Conservation (phyloP, 2,113 vertebrate genomes). For the Siphamia tubifer region DNA sequence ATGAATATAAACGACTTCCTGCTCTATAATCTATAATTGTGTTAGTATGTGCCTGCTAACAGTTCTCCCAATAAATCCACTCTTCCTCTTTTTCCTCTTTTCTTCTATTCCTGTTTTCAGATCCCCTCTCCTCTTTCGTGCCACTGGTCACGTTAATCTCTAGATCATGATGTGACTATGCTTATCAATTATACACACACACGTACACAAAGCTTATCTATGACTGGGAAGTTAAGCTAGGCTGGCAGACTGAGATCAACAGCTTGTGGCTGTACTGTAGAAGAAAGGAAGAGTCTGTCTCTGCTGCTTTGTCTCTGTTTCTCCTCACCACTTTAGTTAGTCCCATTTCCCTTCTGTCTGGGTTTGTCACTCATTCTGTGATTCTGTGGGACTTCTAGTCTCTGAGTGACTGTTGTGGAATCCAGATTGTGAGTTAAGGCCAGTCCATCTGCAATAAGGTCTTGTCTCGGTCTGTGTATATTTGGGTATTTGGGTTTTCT, state of each 20-base stretch:
- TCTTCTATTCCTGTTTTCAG: background rate
- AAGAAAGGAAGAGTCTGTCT: constrained; percentile 57
- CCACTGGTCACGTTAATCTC: constrained; percentile 43
- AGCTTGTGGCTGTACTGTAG: constrained; percentile 72
- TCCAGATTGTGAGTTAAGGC: constrained; percentile 23
- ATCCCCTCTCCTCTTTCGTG: constrained; percentile 1
- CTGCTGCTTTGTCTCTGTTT: constrained; percentile 54
- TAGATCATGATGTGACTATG: constrained; percentile 56
- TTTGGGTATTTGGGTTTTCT: background rate
- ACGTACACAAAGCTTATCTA: constrained; percentile 38
- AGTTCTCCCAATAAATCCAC: background rate
- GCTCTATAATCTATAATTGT: background rate
- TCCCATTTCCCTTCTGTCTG: constrained; percentile 41
- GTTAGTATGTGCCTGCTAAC: background rate
- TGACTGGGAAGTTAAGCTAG: constrained; percentile 53
- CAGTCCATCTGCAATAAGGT: background rate
- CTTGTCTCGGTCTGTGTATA: background rate
- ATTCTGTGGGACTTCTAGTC: constrained; percentile 26
- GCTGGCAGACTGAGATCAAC: constrained; percentile 67
- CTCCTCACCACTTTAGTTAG: constrained; percentile 50
- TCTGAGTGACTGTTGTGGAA: constrained; percentile 28
- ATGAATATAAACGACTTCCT: constrained; percentile 37
- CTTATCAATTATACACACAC: constrained; percentile 50
- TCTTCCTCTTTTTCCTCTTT: background rate
- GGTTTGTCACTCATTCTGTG: constrained; percentile 46